Evolutionary conservation across 2,797 vertebrate species (phyloP).

Genomic region (Salmo trutta): DNA sequence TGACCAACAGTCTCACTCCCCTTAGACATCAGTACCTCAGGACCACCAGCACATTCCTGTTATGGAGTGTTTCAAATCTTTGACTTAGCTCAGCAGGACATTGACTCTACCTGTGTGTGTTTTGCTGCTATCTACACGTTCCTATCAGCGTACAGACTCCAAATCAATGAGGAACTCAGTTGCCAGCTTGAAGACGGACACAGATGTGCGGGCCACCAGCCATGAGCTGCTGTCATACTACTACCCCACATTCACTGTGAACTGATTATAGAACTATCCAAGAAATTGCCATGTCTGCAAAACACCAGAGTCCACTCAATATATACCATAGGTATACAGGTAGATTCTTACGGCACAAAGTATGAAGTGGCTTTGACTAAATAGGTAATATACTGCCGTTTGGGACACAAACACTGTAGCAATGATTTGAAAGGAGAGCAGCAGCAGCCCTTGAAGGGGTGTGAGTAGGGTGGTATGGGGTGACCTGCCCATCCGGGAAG

Average conservation of each 20-base stretch:
- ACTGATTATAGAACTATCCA: not conserved
- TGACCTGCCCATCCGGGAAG: conserved; percentile 6
- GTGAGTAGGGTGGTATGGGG: not conserved
- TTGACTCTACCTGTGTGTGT: conserved; percentile 14
- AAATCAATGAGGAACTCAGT: not conserved
- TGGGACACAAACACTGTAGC: too few relatives aligned
- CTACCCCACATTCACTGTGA: not conserved
- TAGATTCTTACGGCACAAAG: too few relatives aligned
- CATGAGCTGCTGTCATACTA: not conserved
- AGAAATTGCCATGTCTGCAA: too few relatives aligned
- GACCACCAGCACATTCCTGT: not conserved
- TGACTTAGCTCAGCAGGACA: not conserved
- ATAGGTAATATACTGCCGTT: too few relatives aligned
- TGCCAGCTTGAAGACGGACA: not conserved
- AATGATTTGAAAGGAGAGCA: too few relatives aligned
- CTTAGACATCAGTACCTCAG: not conserved
- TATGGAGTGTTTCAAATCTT: not conserved
- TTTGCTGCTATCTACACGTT: not conserved
- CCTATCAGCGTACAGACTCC: not conserved
- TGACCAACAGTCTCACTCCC: conserved; percentile 38
- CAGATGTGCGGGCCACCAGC: not conserved
- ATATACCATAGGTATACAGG: too few relatives aligned
- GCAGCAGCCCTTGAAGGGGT: too few relatives aligned
- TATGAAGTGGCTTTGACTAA: not conserved
- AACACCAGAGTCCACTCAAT: too few relatives aligned